Evolutionary conservation across 2,113 vertebrate genomes (phyloP).

Genomic region (Potamarius usumacintae): DNA sequence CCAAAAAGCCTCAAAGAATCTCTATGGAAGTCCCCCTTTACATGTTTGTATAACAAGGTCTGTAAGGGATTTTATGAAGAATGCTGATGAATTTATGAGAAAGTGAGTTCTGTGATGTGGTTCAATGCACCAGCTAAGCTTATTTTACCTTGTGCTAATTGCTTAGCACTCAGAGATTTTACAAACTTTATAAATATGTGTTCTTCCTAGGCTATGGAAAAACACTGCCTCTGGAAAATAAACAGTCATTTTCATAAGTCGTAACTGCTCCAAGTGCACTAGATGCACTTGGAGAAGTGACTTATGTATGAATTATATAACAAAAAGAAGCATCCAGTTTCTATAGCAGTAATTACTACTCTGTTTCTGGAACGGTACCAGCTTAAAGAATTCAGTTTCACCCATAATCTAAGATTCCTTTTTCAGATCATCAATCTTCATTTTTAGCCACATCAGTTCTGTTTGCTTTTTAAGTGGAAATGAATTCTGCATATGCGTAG

Average conservation of each 20-base stretch:
- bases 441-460: neutral
- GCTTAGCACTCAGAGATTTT: conserved; percentile 13
- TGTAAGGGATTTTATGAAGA: conserved; percentile 25
- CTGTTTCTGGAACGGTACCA: neutral
- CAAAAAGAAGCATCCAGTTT: neutral
- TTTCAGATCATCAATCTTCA: neutral
- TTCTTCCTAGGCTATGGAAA: neutral
- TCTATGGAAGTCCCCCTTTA: conserved; percentile 18
- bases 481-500: neutral
- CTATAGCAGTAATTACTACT: no score
- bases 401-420: neutral
- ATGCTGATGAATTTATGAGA: conserved; percentile 8
- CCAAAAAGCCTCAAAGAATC: conserved; percentile 6
- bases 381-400: neutral
- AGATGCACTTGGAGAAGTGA: neutral
- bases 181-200: neutral
- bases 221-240: conserved; percentile 6
- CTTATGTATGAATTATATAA: neutral
- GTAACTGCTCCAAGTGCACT: neutral
- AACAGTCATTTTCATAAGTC: neutral
- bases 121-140: conserved; percentile 27
- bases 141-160: conserved; percentile 43
- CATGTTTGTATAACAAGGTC: conserved; percentile 17
- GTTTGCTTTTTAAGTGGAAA: neutral
- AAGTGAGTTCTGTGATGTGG: neutral